Base-by-base conservation (phyloP, 1,140 invertebrate genomes). In the Pteromalus puparum region DNA sequence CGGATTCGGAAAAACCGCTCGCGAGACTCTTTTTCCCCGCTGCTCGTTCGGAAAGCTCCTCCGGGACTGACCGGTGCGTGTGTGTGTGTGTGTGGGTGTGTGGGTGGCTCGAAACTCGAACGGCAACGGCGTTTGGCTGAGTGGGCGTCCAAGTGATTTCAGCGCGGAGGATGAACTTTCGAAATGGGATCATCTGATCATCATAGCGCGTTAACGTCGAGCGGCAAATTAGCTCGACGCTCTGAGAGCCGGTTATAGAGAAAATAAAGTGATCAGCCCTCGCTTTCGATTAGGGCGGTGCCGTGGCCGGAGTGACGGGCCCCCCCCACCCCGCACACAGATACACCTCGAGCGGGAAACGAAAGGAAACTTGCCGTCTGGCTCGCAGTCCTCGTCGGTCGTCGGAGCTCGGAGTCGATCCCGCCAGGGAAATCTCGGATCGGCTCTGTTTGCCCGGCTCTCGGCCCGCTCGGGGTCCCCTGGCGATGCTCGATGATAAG, bases 351-450 rank as follows among this genome's bases (percentile, higher is more conserved):
- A n/a, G 53, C 53, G 4, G 24, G 26, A 30, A 74, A 38, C 30
- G 72, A 74, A 75, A 75, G 12, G 72, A 74, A 74, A 74, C 28
- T 74, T 6, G 72, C 34, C 70, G 15, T 53, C 48, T 53, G 1
- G 2, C 18, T 18, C 48, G 18, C 15, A 1, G 1, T 18, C 15
- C 18, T 5, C 48, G 18, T 53, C 53, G 68, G 10, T 30, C 18
- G n/a, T n/a, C n/a, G n/a, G n/a, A n/a, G n/a, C n/a, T n/a, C n/a
- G n/a, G 24, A 78, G 87, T 88, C 87, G 87, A 89, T 85, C 87
- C 85, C 89, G 87, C 89, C 87, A 88, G 89, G 89, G 89, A 90
- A 90, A 90, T 90, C 89, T 90, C 87, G 88, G 88, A 90, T 90
- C 87, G 85, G 87, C 38, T 89, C 87, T 90, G 89, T 90, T 90